phyloP scores from a whole-genome alignment of 2,797 vertebrate species.

The Muscicapa comitata region DNA sequence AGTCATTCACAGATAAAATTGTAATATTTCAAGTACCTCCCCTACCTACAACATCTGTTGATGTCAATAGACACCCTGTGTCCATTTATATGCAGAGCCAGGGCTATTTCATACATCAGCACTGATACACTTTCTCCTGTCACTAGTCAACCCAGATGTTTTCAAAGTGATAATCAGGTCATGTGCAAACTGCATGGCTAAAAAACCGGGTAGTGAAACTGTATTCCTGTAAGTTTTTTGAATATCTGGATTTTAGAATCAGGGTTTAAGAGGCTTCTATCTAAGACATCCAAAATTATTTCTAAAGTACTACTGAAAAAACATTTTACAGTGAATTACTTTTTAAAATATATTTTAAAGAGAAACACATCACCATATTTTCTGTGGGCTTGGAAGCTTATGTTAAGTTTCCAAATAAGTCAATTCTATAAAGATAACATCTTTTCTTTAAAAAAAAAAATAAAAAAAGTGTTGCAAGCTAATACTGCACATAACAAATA shows the following conservation, averaged over 20 bases:
- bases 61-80: neutral
- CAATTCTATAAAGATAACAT: conserved; percentile 79
- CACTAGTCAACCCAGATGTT: neutral
- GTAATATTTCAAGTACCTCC: neutral
- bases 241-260: neutral
- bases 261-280: conserved; percentile 39
- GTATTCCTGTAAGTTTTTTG: neutral
- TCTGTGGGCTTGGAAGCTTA: conserved; percentile 81
- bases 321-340: conserved; percentile 71
- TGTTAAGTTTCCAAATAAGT: conserved; percentile 83
- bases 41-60: neutral
- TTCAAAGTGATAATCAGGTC: neutral
- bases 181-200: neutral
- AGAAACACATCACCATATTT: conserved; percentile 78
- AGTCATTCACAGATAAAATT: neutral
- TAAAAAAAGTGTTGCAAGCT: conserved; percentile 71
- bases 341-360: conserved; percentile 71
- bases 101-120: neutral
- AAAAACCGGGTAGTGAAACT: neutral
- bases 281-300: conserved; percentile 70
- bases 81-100: neutral
- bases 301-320: conserved; percentile 64
- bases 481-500: conserved; percentile 70
- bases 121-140: neutral
- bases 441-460: conserved; percentile 47